These are phyloP conservation scores for Sclerurus mexicanus DNA, from an alignment of 2,113 vertebrate species.

Conservation along the genomic window DNA sequence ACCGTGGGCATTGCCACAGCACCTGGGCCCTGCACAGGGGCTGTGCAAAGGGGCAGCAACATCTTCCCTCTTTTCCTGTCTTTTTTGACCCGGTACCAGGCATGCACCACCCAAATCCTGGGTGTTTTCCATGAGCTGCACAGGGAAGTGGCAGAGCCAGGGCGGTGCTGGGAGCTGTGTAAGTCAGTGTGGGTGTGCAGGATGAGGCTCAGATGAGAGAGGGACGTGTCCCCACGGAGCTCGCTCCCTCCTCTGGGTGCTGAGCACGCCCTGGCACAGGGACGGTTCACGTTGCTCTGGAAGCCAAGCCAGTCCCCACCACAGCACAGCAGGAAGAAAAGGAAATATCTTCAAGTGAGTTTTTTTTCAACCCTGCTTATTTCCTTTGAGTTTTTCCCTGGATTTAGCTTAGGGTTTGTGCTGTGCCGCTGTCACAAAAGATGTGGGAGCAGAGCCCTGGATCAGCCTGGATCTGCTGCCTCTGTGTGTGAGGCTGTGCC, in stretches of 20 bases:
- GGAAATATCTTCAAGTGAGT: not conserved
- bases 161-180: fast-evolving
- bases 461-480: fast-evolving
- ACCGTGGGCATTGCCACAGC: fast-evolving
- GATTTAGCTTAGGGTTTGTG: not conserved
- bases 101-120: not conserved
- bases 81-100: fast-evolving
- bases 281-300: not conserved
- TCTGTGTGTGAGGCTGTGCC: fast-evolving
- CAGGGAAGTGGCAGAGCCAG: not conserved
- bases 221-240: not conserved
- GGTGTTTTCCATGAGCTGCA: not conserved
- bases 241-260: fast-evolving
- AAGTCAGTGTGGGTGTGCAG: not conserved
- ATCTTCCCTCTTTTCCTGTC: not conserved
- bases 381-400: not conserved
- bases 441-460: not conserved
- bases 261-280: not conserved
- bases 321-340: not conserved
- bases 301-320: not conserved
- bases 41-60: not conserved
- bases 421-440: not conserved
- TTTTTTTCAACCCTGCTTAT: not conserved
- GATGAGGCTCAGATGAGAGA: fast-evolving
- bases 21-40: not conserved